Conservation (phyloP, 2,888 invertebrate species). For the Leptarthrus brevirostris region DNA sequence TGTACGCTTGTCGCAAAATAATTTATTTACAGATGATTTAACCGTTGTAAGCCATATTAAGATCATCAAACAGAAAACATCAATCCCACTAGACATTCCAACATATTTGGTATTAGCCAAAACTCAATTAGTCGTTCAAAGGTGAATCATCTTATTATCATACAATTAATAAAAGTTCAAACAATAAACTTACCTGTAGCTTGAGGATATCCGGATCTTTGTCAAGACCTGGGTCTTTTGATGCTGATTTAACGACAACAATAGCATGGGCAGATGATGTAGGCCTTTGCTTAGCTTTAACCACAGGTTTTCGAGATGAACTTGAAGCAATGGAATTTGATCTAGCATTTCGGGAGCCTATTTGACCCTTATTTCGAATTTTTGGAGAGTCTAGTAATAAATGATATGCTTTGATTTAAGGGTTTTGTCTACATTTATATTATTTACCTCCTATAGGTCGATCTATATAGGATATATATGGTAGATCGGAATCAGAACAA, state of each 20-base stretch:
- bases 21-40: no score
- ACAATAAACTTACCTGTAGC: slow-evolving; percentile 70
- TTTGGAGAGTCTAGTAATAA: slow-evolving; percentile 91
- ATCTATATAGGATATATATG: slow-evolving; percentile 92
- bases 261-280: slow-evolving; percentile 76
- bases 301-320: slow-evolving; percentile 25
- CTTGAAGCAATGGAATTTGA: slow-evolving; percentile 51
- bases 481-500: slow-evolving; percentile 88
- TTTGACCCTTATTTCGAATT: slow-evolving; percentile 71
- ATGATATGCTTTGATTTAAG: no score
- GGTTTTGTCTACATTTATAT: no score
- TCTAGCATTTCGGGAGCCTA: slow-evolving; percentile 49
- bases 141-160: slow-evolving; percentile 23
- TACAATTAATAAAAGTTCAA: slow-evolving; percentile 23
- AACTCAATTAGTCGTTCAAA: no score
- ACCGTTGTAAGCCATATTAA: no score
- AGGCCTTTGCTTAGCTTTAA: slow-evolving; percentile 65
- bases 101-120: no score
- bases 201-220: slow-evolving; percentile 81
- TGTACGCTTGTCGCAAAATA: no score
- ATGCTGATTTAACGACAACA: slow-evolving; percentile 82
- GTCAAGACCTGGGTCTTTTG: slow-evolving; percentile 72
- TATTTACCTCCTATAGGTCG: slow-evolving; percentile 83
- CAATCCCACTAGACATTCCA: no score
- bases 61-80: no score